These are phyloP conservation scores for Plecturocebus donacophilus DNA, from an alignment of 2,113 vertebrate species.

Conservation along the genomic window DNA sequence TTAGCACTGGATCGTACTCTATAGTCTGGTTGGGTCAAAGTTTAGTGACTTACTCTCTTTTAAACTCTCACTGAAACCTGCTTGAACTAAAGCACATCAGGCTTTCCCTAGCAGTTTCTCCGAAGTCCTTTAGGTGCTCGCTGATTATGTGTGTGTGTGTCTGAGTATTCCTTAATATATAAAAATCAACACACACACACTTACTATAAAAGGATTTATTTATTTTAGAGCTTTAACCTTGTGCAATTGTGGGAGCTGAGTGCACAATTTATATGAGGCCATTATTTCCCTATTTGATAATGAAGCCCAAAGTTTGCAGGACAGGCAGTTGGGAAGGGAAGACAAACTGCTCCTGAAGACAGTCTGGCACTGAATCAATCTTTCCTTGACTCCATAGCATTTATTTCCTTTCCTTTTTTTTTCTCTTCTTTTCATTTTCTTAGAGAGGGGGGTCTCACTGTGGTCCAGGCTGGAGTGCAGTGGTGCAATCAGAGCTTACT, in stretches of 20 bases:
- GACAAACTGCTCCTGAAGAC: neutral
- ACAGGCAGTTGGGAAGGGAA: neutral
- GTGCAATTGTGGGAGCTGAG: neutral
- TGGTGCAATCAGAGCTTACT: neutral
- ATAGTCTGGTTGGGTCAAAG: neutral
- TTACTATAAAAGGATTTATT: neutral
- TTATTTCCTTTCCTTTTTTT: neutral
- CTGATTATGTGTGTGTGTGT: neutral
- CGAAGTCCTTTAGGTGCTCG: neutral
- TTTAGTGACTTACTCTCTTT: conserved; percentile 4
- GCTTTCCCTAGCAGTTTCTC: neutral
- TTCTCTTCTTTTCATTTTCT: neutral
- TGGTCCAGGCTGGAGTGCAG: neutral
- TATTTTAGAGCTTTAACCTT: neutral
- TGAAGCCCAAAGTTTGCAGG: neutral
- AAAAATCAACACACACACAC: neutral
- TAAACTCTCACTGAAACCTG: neutral
- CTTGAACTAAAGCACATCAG: neutral
- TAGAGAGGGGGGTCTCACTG: neutral
- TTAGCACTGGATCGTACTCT: neutral
- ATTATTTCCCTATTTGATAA: neutral
- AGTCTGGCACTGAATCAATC: neutral
- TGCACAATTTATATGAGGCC: neutral
- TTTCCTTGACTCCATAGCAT: neutral
- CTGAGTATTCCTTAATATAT: neutral